Evolutionary conservation across 2,797 vertebrate genomes (phyloP).

Genomic region (Alca torda): DNA sequence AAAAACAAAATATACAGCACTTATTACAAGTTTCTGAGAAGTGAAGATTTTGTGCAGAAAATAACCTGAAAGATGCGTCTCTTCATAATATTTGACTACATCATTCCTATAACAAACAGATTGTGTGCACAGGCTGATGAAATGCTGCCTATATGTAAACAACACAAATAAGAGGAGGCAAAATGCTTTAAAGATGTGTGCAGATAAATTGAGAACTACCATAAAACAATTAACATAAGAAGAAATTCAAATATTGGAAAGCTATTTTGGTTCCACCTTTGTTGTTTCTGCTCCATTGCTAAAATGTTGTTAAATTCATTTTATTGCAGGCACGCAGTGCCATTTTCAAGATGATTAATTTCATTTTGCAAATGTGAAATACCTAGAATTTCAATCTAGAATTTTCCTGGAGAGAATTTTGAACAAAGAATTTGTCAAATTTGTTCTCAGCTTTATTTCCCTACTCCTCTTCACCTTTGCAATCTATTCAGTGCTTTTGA

Average conservation of each 20-base stretch:
- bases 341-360: background rate
- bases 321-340: background rate
- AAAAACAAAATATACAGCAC: background rate
- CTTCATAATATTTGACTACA: background rate
- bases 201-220: background rate
- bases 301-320: background rate
- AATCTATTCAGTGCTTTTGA: background rate
- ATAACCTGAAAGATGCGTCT: background rate
- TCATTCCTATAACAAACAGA: background rate
- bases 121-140: background rate
- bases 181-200: background rate
- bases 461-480: background rate
- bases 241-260: background rate
- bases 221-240: background rate
- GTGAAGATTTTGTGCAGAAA: slow-evolving; percentile 5
- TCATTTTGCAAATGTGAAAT: background rate
- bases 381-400: background rate
- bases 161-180: background rate
- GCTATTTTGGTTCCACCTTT: background rate
- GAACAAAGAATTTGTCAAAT: background rate
- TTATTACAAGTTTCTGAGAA: background rate
- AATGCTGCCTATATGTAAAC: background rate
- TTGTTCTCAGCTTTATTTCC: background rate
- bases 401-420: background rate
- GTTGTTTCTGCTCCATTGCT: background rate